phyloP scores from a whole-genome alignment of 2,888 invertebrate species.

The Spilarctia lutea region DNA sequence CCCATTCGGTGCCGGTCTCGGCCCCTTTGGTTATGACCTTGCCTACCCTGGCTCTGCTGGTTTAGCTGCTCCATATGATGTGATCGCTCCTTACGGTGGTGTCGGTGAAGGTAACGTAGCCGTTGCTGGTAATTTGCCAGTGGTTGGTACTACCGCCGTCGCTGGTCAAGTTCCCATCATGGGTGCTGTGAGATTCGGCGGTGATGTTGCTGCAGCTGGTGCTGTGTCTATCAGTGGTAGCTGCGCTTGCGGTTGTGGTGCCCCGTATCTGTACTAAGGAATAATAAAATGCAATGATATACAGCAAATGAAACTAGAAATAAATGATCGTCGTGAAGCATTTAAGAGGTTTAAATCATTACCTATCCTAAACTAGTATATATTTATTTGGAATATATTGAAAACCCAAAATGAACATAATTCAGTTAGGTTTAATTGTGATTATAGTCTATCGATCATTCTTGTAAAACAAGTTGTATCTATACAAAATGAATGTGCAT shows the following conservation, averaged over 20 bases:
- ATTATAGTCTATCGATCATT: no score
- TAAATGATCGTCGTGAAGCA: background rate
- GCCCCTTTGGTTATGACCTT: constrained; percentile 9
- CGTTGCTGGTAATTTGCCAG: constrained; percentile 59
- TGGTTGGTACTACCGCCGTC: constrained; percentile 55
- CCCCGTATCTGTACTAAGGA: background rate
- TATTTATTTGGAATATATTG: no score
- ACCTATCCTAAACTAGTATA: no score
- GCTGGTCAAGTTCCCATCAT: constrained; percentile 61
- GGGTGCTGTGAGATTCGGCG: constrained; percentile 63
- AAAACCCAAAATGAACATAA: no score
- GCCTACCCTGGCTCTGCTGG: constrained; percentile 18
- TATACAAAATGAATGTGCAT: no score
- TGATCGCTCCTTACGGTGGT: constrained; percentile 25
- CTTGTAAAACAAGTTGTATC: no score
- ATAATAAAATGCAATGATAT: background rate
- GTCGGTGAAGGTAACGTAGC: constrained; percentile 54
- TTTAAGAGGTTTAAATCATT: background rate
- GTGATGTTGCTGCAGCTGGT: constrained; percentile 61
- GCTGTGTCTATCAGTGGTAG: constrained; percentile 61
- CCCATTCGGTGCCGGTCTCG: constrained; percentile 1
- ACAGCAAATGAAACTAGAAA: background rate
- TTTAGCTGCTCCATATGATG: background rate
- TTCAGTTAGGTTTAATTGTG: no score
- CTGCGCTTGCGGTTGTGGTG: constrained; percentile 54